Base-by-base conservation (phyloP, 2,113 vertebrate species). In the Pollimyrus isidori region DNA sequence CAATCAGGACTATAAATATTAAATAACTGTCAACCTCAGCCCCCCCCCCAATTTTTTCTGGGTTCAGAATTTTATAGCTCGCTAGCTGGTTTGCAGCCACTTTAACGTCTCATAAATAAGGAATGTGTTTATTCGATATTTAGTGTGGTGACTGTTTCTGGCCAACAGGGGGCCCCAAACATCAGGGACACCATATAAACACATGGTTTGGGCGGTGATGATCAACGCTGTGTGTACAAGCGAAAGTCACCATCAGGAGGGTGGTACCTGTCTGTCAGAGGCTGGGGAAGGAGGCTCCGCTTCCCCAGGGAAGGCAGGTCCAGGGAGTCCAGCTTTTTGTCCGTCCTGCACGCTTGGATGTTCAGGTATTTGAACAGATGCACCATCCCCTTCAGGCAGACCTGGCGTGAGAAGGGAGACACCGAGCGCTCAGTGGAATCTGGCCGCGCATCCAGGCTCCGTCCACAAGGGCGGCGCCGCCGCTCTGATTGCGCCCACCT, bases 311-410 rank as follows among this genome's bases (percentile, higher is more conserved):
- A 96, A 0, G 97, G 98, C 76, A 99, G 96, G 94, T 99, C 98
- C 91, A 99, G 93, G n/a, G 97, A 98, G 94, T 99, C 98, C 1
- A 98, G 97, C 92, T 99, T 99, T 92, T 99, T 99, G 92, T 99
- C 98, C 95, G 96, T 96, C 93, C 98, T 96, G 92, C 98, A 98
- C 88, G 98, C 97, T 92, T 98, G 98, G 87, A 99, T 98, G 93
- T 98, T 99, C 93, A 99, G 96, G 94, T 97, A 99, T 94, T 99
- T 99, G 95, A 99, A 99, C 94, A 99, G 99, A 91, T 99, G 98
- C 53, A 99, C 97, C 96, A 97, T 99, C 91, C 98, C 98, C 93
- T 99, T 99, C 88, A 99, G 96, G 92, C 98, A 99, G 92, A 99
- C 98, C 98, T 99, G 95, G 93, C 35, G 13, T 0, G 21, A 82